Evolutionary conservation across 2,888 invertebrate genomes (phyloP).

Genomic region (Mythimna ferrago): DNA sequence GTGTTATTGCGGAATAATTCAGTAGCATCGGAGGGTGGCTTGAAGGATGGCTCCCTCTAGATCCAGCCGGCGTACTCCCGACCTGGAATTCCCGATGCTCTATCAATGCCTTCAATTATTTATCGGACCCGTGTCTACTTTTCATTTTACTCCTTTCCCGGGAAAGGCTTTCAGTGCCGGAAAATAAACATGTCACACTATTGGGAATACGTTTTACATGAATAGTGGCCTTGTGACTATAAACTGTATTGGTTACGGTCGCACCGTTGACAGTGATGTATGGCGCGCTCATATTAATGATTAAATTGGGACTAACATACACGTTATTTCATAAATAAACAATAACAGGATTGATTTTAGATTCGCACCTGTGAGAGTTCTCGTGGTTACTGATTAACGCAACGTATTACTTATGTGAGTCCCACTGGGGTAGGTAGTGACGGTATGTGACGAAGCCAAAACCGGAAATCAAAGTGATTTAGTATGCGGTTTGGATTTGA

Average conservation of each 20-base stretch:
- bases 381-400: constrained; percentile 6
- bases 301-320: constrained; percentile 57
- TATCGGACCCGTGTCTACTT: constrained; percentile 90
- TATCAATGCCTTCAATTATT: constrained; percentile 90
- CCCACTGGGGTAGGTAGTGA: constrained; percentile 19
- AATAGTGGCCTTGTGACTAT: constrained; percentile 78
- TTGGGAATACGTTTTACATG: constrained; percentile 83
- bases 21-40: constrained; percentile 86
- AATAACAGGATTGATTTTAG: constrained; percentile 47
- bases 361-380: constrained; percentile 40
- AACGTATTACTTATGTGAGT: constrained; percentile 14
- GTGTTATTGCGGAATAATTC: constrained; percentile 91
- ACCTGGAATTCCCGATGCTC: constrained; percentile 87
- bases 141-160: constrained; percentile 89
- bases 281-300: constrained; percentile 74
- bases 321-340: constrained; percentile 53
- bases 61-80: constrained; percentile 77
- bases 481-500: background rate
- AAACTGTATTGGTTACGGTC: constrained; percentile 76
- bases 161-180: constrained; percentile 81
- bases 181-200: constrained; percentile 86
- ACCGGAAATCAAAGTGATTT: constrained; percentile 14
- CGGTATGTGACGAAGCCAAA: constrained; percentile 1
- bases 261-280: constrained; percentile 77
- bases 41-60: constrained; percentile 89